These are phyloP conservation scores for Rhagologus leucostigma DNA, from an alignment of 2,113 vertebrate species.

Conservation along the genomic window DNA sequence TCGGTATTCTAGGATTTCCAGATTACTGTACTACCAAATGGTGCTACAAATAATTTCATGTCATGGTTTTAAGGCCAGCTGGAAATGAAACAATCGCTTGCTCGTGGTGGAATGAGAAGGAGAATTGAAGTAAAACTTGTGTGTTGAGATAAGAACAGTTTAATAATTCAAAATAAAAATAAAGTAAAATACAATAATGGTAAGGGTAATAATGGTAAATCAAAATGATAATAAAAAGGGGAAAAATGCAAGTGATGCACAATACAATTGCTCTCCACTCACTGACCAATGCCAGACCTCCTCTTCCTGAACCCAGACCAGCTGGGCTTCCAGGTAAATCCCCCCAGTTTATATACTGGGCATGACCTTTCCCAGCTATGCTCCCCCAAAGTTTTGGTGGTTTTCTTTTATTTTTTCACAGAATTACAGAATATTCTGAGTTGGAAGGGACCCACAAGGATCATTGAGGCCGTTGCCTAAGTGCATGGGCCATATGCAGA, in stretches of 20 bases:
- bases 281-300: fast-evolving
- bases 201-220: background rate
- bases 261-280: fast-evolving
- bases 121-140: background rate
- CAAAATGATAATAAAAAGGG: background rate
- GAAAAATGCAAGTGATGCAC: background rate
- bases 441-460: background rate
- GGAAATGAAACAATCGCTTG: fast-evolving
- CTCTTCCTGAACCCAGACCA: background rate
- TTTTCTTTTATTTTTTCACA: background rate
- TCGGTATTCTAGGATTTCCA: background rate
- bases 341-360: no score
- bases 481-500: background rate
- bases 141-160: background rate
- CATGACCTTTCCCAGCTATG: background rate
- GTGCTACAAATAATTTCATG: background rate
- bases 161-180: background rate
- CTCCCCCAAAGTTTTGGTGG: no score
- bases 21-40: background rate
- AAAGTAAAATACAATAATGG: background rate
- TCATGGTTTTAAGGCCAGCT: background rate
- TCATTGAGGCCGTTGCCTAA: fast-evolving
- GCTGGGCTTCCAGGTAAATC: background rate
- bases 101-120: background rate
- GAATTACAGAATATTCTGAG: background rate